Evolutionary conservation across 2,888 invertebrate species (phyloP).

Genomic region (Dermolepida albohirtum): DNA sequence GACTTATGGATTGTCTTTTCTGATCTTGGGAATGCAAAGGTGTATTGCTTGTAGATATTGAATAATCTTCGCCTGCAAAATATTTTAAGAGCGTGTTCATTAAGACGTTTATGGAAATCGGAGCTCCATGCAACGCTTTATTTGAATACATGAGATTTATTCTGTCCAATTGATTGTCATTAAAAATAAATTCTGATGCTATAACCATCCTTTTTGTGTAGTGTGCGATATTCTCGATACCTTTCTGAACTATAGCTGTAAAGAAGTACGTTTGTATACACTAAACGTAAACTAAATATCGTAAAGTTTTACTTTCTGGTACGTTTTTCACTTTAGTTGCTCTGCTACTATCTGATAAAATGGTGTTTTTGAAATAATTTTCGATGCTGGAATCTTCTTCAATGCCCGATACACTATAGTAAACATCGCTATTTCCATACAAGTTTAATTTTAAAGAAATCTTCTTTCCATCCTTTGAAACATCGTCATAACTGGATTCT

Average conservation of each 20-base stretch:
- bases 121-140: conserved; percentile 67
- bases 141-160: conserved; percentile 64
- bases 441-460: conserved; percentile 21
- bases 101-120: conserved; percentile 67
- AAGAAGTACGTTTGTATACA: conserved; percentile 5
- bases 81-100: conserved; percentile 65
- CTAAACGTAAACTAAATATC: neutral
- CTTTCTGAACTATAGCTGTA: conserved; percentile 63
- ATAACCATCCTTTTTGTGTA: conserved; percentile 66
- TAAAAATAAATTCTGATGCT: conserved; percentile 64
- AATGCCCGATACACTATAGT: conserved; percentile 25
- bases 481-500: conserved; percentile 11
- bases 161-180: conserved; percentile 1
- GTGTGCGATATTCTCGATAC: conserved; percentile 61
- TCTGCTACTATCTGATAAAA: conserved; percentile 11
- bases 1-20: conserved; percentile 44
- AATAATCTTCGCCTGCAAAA: conserved; percentile 55
- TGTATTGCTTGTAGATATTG: conserved; percentile 58
- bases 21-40: conserved; percentile 55
- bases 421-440: conserved; percentile 35
- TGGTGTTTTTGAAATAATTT: neutral
- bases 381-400: neutral
- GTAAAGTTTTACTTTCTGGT: conserved; percentile 38
- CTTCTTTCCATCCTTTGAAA: conserved; percentile 35
- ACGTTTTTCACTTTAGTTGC: conserved; percentile 35